Evolutionary conservation across 2,888 invertebrate genomes (phyloP).

Genomic region (Lepidochrysops patricia): DNA sequence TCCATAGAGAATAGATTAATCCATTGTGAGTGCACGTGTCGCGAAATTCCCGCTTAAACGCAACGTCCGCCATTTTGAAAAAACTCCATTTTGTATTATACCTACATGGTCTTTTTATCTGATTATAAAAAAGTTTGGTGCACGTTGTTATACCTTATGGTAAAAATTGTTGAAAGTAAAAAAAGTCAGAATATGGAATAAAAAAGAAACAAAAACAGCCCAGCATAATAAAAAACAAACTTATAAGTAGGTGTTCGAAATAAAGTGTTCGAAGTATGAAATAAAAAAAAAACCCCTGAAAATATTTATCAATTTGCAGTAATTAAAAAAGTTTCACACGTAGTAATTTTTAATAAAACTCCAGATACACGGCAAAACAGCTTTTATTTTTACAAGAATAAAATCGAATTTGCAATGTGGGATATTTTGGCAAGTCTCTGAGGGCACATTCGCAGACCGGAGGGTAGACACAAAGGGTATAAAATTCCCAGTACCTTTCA

Average conservation of each 20-base stretch:
- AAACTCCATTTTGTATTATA: neutral
- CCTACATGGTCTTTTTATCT: too few species aligned
- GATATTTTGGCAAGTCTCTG: conserved; percentile 14
- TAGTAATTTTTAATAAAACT: conserved; percentile 12
- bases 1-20: neutral
- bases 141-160: too few species aligned
- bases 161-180: too few species aligned
- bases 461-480: conserved; percentile 28
- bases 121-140: too few species aligned
- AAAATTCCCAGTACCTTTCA: conserved; percentile 26
- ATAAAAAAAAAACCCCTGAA: neutral
- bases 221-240: too few species aligned
- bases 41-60: neutral
- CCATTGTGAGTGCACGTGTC: conserved; percentile 10
- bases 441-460: conserved; percentile 23
- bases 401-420: conserved; percentile 16
- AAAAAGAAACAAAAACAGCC: too few species aligned
- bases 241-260: too few species aligned
- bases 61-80: neutral
- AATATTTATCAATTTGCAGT: neutral
- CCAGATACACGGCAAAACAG: neutral
- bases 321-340: conserved; percentile 15
- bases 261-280: too few species aligned
- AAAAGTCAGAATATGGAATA: too few species aligned
- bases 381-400: conserved; percentile 9